A percentile compares a stretch with the other conserved stretches of the same genome.
Conservation (phyloP, 2,113 vertebrate genomes). For the Edolisoma coerulescens region DNA sequence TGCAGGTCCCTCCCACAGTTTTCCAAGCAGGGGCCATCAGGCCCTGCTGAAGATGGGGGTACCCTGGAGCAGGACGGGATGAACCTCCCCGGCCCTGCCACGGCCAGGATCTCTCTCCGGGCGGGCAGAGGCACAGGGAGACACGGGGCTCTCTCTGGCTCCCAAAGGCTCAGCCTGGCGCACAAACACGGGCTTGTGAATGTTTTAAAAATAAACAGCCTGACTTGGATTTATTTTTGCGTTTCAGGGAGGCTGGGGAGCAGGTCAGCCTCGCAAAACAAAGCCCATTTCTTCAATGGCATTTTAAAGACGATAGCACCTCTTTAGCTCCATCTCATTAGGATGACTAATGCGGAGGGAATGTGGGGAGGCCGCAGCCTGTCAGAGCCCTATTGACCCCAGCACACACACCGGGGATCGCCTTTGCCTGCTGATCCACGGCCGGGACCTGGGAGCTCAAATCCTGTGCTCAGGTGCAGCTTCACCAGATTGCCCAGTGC, state of each 20-base stretch:
- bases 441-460: background rate
- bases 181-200: background rate
- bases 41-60: background rate
- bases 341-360: background rate
- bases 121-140: background rate
- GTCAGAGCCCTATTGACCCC: background rate
- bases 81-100: background rate
- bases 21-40: background rate
- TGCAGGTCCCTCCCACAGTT: background rate
- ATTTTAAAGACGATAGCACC: constrained; percentile 9
- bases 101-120: accelerated
- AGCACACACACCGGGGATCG: background rate
- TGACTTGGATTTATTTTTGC: constrained; percentile 12
- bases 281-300: constrained; percentile 17
- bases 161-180: background rate
- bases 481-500: background rate
- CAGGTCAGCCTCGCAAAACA: background rate
- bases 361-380: background rate
- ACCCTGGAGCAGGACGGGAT: accelerated
- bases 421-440: background rate
- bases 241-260: background rate
- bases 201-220: constrained; percentile 36
- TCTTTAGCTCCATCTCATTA: background rate
- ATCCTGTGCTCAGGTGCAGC: background rate
- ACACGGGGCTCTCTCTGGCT: accelerated